phyloP scores from a whole-genome alignment of 2,113 vertebrate species.

The Rousettus leschenaultii region DNA sequence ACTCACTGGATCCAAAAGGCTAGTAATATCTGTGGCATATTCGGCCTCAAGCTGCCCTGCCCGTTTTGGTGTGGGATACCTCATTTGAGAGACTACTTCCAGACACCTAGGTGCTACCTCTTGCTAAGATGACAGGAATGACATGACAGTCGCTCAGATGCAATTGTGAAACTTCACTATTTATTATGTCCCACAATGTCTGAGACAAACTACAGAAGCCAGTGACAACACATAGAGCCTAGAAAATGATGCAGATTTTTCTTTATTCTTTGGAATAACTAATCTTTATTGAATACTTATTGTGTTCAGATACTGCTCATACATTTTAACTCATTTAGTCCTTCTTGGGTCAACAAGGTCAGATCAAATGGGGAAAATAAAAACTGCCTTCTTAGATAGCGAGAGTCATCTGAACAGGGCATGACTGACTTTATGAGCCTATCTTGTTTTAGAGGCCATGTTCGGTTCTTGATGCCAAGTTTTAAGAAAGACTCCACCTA shows the following conservation, averaged over 20 bases:
- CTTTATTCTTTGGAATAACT: background rate
- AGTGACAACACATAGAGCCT: background rate
- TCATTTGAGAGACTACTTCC: background rate
- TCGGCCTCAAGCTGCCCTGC: background rate
- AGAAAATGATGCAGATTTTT: background rate
- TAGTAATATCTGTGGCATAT: background rate
- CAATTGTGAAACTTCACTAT: background rate
- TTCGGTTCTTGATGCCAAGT: background rate
- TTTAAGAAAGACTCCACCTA: background rate
- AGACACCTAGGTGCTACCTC: background rate
- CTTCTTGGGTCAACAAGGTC: background rate
- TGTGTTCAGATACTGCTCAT: background rate
- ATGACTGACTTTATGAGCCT: background rate
- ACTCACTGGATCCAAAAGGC: background rate
- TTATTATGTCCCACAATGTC: background rate
- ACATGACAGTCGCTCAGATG: background rate
- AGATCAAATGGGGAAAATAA: background rate
- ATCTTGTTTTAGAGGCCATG: background rate
- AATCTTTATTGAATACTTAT: background rate
- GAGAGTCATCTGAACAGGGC: background rate
- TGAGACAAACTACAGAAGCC: background rate
- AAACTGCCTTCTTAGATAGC: background rate
- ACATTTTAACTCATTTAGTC: background rate
- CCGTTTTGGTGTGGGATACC: background rate
- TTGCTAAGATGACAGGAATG: background rate